phyloP scores from a whole-genome alignment of 2,113 vertebrate genomes.

The Nothocercus nigrocapillus region DNA sequence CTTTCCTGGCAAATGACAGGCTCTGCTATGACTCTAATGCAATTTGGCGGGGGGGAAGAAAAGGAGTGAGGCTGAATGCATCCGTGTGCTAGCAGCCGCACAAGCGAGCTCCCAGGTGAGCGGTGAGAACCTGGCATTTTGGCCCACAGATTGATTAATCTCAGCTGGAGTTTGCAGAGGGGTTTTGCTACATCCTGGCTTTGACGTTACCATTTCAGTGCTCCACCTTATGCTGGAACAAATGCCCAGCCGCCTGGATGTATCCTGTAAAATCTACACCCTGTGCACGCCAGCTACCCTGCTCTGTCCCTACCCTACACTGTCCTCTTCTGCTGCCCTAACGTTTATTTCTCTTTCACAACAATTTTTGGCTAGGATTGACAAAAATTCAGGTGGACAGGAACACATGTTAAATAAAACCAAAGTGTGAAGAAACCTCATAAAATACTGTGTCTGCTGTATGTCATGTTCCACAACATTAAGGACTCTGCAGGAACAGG shows the following conservation, averaged over 20 bases:
- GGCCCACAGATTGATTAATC: background rate
- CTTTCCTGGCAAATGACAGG: background rate
- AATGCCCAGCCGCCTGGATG: background rate
- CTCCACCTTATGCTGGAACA: background rate
- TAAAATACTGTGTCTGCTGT: background rate
- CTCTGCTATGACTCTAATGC: fast-evolving
- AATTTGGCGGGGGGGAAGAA: background rate
- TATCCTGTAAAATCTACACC: fast-evolving
- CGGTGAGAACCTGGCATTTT: fast-evolving
- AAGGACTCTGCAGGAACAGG: constrained; percentile 19
- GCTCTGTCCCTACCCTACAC: background rate
- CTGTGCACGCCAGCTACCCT: background rate
- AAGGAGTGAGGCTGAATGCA: background rate
- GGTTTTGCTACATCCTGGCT: background rate
- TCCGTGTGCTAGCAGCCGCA: background rate
- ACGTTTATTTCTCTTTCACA: background rate
- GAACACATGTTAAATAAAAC: constrained; percentile 43
- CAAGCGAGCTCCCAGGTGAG: fast-evolving
- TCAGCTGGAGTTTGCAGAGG: background rate
- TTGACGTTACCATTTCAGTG: background rate
- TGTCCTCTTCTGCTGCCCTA: background rate
- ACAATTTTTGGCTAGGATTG: background rate
- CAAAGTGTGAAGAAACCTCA: background rate
- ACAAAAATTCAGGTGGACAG: constrained; percentile 1
- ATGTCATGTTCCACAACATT: constrained; percentile 36